phyloP scores from a whole-genome alignment of 2,113 vertebrate genomes.

The Camelus dromedarius region DNA sequence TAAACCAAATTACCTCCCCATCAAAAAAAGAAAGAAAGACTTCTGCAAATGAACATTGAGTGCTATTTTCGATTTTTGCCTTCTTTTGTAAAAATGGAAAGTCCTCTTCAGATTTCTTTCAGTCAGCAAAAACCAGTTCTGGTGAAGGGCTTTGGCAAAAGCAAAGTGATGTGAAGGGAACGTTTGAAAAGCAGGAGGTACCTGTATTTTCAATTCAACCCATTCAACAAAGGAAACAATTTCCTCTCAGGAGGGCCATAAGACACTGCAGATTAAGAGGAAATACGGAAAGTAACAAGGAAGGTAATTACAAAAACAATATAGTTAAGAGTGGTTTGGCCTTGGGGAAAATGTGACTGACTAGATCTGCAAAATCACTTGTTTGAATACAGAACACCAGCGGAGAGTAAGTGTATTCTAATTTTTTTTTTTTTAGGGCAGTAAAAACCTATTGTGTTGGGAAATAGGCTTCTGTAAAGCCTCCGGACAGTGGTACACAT shows the following conservation, averaged over 20 bases:
- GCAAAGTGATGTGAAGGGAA: background rate
- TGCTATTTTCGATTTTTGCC: background rate
- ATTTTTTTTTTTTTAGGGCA: background rate
- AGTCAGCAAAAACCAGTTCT: background rate
- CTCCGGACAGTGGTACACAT: background rate
- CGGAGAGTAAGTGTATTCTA: background rate
- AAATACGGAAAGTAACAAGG: background rate
- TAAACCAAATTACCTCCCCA: too few species aligned
- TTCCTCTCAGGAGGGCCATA: background rate
- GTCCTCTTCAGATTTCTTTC: background rate
- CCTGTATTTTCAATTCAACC: background rate
- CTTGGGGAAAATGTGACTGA: constrained; percentile 63
- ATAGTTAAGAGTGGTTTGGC: constrained; percentile 41
- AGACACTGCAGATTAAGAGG: constrained; percentile 7
- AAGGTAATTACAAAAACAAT: constrained; percentile 49
- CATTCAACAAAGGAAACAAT: background rate
- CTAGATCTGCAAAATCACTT: constrained; percentile 3
- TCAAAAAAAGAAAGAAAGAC: too few species aligned
- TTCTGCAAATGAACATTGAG: background rate
- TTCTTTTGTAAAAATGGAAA: too few species aligned
- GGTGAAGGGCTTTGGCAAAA: background rate
- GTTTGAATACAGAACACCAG: background rate
- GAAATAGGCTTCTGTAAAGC: constrained; percentile 53
- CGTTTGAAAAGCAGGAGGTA: background rate
- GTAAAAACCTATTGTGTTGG: background rate